Evolutionary conservation across 2,888 invertebrate genomes (phyloP), one percentile per base, ranked within the genome.

Genomic region (Parapristionchus giblindavisi): DNA sequence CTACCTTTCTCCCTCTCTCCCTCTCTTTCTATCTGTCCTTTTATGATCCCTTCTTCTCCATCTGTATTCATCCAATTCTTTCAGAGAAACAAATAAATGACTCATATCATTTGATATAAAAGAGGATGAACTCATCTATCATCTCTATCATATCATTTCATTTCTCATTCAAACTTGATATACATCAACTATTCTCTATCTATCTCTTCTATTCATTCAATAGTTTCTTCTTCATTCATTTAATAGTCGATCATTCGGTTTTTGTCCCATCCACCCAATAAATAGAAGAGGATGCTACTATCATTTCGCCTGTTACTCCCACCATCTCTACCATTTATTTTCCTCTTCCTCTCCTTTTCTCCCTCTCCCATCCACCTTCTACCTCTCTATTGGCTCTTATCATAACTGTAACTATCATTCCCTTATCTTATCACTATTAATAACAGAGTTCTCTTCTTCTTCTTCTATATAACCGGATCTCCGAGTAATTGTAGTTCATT

Each of bases 251-350:
- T 43, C 29, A 40, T 43, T 65, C 43, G 43, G 43, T 65, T 43
- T 43, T 43, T 43, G 63, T 43, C 63, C 63, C 40, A 65, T 63
- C 40, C n/a, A n/a, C n/a, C n/a, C n/a, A n/a, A n/a, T n/a, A n/a
- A n/a, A n/a, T n/a, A n/a, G n/a, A n/a, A n/a, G n/a, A n/a, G n/a
- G n/a, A n/a, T n/a, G n/a, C n/a, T n/a, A n/a, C n/a, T n/a, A n/a
- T n/a, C n/a, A n/a, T n/a, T n/a, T n/a, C n/a, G n/a, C n/a, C n/a
- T n/a, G n/a, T n/a, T n/a, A n/a, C 24, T 21, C 21, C 40, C 36
- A 32, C 43, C 27, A 17, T 5, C 27, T 43, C 43, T 65, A 40
- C 63, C 43, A 65, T 43, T 65, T 65, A n/a, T 32, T 43, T 27
- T 43, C 27, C 63, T 29, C 43, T 43, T 61, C 38, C n/a, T 2